These are phyloP conservation scores for Catotricha subobsoleta DNA, from an alignment of 2,888 invertebrate genomes.

Conservation along the genomic window DNA sequence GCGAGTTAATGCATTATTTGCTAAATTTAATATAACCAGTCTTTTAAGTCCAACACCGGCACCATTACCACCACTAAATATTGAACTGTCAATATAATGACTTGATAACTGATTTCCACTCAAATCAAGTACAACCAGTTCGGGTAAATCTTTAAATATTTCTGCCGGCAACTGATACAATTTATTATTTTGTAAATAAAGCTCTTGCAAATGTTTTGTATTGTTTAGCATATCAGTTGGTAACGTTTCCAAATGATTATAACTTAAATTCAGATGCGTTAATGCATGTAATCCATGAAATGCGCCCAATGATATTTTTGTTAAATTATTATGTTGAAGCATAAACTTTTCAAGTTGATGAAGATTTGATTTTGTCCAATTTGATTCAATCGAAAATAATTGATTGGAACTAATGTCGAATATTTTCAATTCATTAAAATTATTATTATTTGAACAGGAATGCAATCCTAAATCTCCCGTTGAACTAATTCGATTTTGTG, in stretches of 20 bases:
- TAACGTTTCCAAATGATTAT: constrained; percentile 63
- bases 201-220: constrained; percentile 17
- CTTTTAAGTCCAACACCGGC: constrained; percentile 47
- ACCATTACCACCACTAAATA: constrained; percentile 38
- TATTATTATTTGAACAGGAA: constrained; percentile 28
- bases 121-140: constrained; percentile 66
- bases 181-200: constrained; percentile 65
- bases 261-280: constrained; percentile 68
- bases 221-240: constrained; percentile 46
- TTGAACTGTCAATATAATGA: constrained; percentile 67
- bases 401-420: constrained; percentile 71
- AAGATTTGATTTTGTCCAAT: constrained; percentile 55
- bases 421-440: constrained; percentile 44
- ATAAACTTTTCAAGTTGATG: constrained; percentile 61
- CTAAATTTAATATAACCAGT: constrained; percentile 65
- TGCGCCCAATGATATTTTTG: constrained; percentile 61
- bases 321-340: constrained; percentile 68
- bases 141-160: constrained; percentile 66
- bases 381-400: constrained; percentile 42
- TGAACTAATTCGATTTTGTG: constrained; percentile 63
- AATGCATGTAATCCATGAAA: constrained; percentile 61
- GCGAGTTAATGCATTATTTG: constrained; percentile 65
- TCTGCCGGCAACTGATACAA: constrained; percentile 65
- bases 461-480: constrained; percentile 60
- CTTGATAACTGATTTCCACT: constrained; percentile 72